Base-by-base conservation (phyloP, 2,113 vertebrate species). In the Pygoscelis antarcticus region DNA sequence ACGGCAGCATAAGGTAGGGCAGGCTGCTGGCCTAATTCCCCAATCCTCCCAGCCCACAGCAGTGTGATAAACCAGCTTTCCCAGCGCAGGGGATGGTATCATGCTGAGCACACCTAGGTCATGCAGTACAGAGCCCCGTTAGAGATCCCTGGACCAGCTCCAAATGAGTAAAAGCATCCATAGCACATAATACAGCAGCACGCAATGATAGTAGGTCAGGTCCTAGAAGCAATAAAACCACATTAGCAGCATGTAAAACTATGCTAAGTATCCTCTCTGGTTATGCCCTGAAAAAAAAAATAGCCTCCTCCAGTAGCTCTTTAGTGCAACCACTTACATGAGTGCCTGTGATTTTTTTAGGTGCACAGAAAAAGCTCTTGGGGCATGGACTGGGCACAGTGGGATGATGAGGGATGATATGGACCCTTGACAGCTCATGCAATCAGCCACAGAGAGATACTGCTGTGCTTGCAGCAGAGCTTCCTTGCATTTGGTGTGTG, bases 141-240 rank as follows among this genome's bases (percentile, higher is more conserved):
- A 93, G 70, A 91, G 47, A 80, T 49, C 65, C 75, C 71, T 93
- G 95, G 95, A 93, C 66, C 26, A 58, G 82, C 44, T 96, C 95
- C 96, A 96, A 83, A 80, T 15, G 54, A 90, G 71, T 95, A 90
- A 95, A 94, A 96, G 90, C 95, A 70, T 80, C 85, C 87, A 76
- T 25, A 91, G 79, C 17, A 52, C 70, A 61, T 78, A 78, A 91
- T 30, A 82, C 18, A 85, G 88, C 85, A 88, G 81, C 75, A 83
- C 66, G 44, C 47, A 82, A 55, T 1, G 2, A 93, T 54, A 97
- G 74, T 87, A 95, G 86, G 92, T 92, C 96, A 92, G 80, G 89
- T 94, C 64, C 92, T 96, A 84, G 61, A 95, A 96, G 92, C 93
- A 90, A 95, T 95, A 95, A 94, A 95, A 91, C 69, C 88, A 86